Evolutionary conservation across 2,888 invertebrate species (phyloP).

Genomic region (Hemistola chrysoprasaria): DNA sequence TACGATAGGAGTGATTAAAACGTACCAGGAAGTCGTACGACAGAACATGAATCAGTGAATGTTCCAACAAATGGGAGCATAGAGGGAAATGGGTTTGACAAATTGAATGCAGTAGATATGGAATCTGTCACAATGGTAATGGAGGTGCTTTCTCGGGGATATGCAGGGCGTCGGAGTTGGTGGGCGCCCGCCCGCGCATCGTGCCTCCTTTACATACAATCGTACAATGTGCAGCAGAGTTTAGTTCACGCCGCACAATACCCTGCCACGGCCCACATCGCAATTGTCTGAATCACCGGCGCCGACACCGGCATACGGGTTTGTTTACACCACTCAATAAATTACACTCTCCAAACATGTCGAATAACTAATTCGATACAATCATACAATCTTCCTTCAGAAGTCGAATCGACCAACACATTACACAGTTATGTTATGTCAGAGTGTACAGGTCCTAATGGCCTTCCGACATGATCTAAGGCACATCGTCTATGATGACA

Average conservation of each 20-base stretch:
- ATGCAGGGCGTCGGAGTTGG: slow-evolving; percentile 44
- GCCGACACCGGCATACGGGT: slow-evolving; percentile 56
- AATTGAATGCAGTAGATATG: slow-evolving; percentile 18
- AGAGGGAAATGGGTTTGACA: slow-evolving; percentile 14
- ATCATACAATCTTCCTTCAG: slow-evolving; percentile 33
- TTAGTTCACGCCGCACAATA: slow-evolving; percentile 42
- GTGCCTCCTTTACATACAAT: slow-evolving; percentile 79
- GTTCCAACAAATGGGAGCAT: slow-evolving; percentile 11
- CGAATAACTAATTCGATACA: slow-evolving; percentile 37
- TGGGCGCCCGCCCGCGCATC: slow-evolving; percentile 69
- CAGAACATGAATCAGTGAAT: slow-evolving; percentile 5
- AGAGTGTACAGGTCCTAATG: no score
- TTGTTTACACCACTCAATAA: slow-evolving; percentile 72
- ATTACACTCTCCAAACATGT: slow-evolving; percentile 55
- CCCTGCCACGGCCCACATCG: slow-evolving; percentile 68
- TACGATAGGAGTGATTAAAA: slow-evolving; percentile 25
- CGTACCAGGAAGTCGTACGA: slow-evolving; percentile 20
- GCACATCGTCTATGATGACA: no score
- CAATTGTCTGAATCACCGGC: slow-evolving; percentile 72
- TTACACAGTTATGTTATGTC: no score
- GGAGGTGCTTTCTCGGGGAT: slow-evolving; percentile 57
- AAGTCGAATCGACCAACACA: no score
- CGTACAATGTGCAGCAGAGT: slow-evolving; percentile 55
- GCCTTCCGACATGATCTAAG: no score
- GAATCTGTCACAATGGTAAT: slow-evolving; percentile 20